Evolutionary conservation across 2,797 vertebrate genomes (phyloP).

Genomic region (Erpetoichthys calabaricus): DNA sequence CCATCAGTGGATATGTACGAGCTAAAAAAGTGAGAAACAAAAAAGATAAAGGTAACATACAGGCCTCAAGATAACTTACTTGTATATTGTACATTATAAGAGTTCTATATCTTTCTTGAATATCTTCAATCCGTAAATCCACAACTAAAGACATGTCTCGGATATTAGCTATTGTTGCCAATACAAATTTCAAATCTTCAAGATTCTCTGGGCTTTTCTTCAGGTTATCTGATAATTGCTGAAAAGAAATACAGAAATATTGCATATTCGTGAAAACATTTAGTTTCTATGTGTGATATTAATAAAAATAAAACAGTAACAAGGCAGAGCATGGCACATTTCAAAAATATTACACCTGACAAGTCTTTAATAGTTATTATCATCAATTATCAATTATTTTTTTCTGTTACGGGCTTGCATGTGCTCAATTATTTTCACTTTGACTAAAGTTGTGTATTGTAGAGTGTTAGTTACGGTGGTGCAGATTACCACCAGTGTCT

Average conservation of each 20-base stretch:
- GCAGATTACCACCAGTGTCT: no score
- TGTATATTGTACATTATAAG: conserved; percentile 60
- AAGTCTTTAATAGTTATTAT: no score
- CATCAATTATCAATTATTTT: no score
- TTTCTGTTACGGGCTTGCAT: no score
- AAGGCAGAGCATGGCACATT: not conserved
- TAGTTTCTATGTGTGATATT: not conserved
- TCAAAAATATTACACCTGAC: not conserved
- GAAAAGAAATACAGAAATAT: conserved; percentile 17
- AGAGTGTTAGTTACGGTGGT: no score
- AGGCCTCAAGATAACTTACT: conserved; percentile 36
- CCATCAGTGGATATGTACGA: no score
- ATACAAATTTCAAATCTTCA: conserved; percentile 70
- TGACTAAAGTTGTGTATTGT: no score
- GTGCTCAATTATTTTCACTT: no score
- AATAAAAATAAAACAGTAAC: no score
- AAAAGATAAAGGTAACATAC: no score
- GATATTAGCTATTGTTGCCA: conserved; percentile 66
- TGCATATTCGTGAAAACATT: not conserved
- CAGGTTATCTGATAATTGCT: conserved; percentile 55
- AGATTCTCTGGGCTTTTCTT: conserved; percentile 53
- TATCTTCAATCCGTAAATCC: conserved; percentile 62
- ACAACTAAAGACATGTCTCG: conserved; percentile 59
- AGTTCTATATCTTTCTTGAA: conserved; percentile 78
- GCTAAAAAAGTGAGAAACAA: no score